These are phyloP conservation scores for Spodoptera picta DNA, from an alignment of 2,888 invertebrate species.

Conservation along the genomic window DNA sequence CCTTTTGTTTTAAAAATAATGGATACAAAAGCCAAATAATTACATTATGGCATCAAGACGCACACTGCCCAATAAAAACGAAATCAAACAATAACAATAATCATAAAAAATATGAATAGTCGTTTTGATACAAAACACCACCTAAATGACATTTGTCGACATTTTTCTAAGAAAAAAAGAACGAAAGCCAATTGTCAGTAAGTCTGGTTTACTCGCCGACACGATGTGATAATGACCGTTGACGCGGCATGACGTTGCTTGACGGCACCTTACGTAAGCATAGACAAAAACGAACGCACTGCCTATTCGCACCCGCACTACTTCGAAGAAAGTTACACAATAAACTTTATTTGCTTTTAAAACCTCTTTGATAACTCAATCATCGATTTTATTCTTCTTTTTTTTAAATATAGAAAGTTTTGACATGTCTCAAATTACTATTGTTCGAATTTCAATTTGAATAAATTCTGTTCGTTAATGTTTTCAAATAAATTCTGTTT, in stretches of 20 bases:
- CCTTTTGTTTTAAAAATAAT: no score
- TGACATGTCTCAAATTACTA: constrained; percentile 8
- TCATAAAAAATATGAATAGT: no score
- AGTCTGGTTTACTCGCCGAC: constrained; percentile 50
- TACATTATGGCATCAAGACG: no score
- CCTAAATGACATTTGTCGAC: background rate
- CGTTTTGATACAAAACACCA: background rate
- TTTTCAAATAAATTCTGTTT: constrained; percentile 1
- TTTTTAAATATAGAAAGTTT: constrained; percentile 45
- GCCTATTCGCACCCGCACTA: constrained; percentile 18
- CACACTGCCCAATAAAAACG: no score
- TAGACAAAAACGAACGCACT: constrained; percentile 45
- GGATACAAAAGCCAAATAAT: no score
- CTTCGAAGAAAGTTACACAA: constrained; percentile 54
- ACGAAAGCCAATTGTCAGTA: constrained; percentile 59
- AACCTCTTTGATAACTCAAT: constrained; percentile 50
- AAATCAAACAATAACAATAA: no score
- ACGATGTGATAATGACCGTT: constrained; percentile 74
- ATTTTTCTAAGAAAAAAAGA: constrained; percentile 37
- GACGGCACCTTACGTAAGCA: constrained; percentile 58
- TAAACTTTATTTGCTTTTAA: constrained; percentile 50
- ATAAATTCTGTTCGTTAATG: background rate
- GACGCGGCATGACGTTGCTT: constrained; percentile 66
- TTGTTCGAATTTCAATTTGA: constrained; percentile 6
- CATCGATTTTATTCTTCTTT: constrained; percentile 36